A percentile compares a stretch with the other conserved stretches of the same genome.
Evolutionary conservation across 2,888 invertebrate species (phyloP).

Genomic region (Volucella zonaria): DNA sequence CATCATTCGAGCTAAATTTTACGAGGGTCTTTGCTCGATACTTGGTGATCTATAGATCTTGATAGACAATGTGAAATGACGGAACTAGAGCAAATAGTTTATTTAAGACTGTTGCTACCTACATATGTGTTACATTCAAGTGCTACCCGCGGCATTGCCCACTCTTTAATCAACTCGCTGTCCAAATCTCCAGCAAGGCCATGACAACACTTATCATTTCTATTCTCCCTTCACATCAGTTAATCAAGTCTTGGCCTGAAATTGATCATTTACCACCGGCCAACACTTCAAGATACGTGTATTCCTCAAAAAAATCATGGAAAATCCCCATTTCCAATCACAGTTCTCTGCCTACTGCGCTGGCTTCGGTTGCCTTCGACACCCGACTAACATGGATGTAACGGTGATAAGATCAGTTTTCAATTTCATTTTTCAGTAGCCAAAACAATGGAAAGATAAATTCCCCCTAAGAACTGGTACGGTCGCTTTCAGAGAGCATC

Average conservation of each 20-base stretch:
- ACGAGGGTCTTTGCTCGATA: no score
- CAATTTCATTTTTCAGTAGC: conserved; percentile 73
- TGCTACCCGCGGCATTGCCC: no score
- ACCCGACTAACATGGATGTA: conserved; percentile 15
- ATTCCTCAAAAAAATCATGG: neutral
- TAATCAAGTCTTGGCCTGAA: neutral
- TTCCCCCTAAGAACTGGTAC: conserved; percentile 73
- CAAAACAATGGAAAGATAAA: conserved; percentile 74
- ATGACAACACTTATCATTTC: no score
- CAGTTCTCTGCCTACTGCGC: neutral
- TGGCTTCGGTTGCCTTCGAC: neutral
- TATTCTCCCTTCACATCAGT: no score
- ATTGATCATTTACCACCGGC: neutral
- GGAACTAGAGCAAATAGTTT: no score
- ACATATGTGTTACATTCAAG: no score
- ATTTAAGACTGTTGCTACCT: no score
- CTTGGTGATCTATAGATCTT: no score
- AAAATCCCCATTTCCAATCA: conserved; percentile 12
- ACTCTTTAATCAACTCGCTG: no score
- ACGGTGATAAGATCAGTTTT: conserved; percentile 71
- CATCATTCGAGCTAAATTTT: no score
- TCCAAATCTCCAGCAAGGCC: no score
- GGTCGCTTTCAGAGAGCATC: conserved; percentile 72
- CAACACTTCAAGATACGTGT: neutral
- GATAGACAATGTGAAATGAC: no score